Evolutionary conservation across 2,113 vertebrate genomes (phyloP).

Genomic region (Rhea pennata): DNA sequence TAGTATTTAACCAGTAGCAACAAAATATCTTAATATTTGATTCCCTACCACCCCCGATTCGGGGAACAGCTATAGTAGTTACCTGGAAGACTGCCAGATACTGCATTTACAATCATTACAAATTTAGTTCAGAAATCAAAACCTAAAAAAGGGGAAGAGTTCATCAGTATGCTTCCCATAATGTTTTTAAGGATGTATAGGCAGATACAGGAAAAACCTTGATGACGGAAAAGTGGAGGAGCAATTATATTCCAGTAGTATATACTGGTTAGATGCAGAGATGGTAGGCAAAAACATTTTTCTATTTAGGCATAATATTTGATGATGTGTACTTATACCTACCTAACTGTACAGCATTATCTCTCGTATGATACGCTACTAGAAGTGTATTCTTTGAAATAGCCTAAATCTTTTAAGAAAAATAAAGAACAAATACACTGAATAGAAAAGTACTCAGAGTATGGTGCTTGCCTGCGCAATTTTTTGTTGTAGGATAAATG

Average conservation of each 20-base stretch:
- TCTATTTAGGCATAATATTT: neutral
- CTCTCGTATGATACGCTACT: neutral
- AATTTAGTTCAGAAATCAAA: neutral
- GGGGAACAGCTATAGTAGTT: neutral
- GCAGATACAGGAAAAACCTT: neutral
- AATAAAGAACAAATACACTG: neutral
- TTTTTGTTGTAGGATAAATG: neutral
- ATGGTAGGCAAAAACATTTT: neutral
- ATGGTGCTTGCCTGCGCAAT: neutral
- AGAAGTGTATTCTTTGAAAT: neutral
- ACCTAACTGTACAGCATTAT: neutral
- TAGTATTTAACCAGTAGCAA: neutral
- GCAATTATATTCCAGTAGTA: neutral
- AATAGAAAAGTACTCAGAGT: neutral
- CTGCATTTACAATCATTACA: neutral
- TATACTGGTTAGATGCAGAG: neutral
- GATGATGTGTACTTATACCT: neutral
- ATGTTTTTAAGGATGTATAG: neutral
- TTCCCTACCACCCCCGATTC: neutral
- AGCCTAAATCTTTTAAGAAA: neutral
- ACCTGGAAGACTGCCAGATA: neutral
- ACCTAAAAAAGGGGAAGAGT: neutral
- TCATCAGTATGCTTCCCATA: neutral
- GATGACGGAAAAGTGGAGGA: neutral
- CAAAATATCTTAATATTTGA: neutral